These are phyloP conservation scores for Drosophila kanekoi DNA, from an alignment of 2,888 invertebrate species.

Conservation along the genomic window DNA sequence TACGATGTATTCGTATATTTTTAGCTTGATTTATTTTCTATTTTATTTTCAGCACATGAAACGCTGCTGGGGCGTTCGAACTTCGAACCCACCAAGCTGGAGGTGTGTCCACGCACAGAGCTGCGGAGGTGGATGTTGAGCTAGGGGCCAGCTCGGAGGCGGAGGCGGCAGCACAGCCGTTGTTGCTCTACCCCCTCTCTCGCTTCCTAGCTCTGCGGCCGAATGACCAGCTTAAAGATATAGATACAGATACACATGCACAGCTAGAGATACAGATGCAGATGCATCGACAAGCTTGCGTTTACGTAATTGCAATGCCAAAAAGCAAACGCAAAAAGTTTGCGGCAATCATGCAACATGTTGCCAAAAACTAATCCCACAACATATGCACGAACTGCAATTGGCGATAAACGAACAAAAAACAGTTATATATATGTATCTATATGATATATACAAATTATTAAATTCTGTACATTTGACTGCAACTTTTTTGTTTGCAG, in stretches of 20 bases:
- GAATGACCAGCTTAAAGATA: slow-evolving; percentile 15
- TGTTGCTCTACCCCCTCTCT: background rate
- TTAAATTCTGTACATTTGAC: slow-evolving; percentile 46
- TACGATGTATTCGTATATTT: slow-evolving; percentile 49
- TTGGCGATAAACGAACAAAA: slow-evolving; percentile 1
- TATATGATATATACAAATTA: slow-evolving; percentile 43
- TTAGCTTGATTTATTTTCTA: slow-evolving; percentile 69
- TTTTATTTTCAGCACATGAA: slow-evolving; percentile 40
- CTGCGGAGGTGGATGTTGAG: slow-evolving; percentile 10
- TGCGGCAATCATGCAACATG: slow-evolving; percentile 59
- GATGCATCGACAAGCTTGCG: slow-evolving; percentile 16
- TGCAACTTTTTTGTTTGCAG: slow-evolving; percentile 30
- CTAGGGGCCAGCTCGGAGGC: background rate
- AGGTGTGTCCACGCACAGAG: slow-evolving; percentile 25
- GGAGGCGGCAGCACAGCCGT: background rate
- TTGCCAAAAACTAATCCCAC: slow-evolving; percentile 43
- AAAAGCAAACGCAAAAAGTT: slow-evolving; percentile 21
- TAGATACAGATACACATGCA: slow-evolving; percentile 12
- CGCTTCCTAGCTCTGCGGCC: slow-evolving; percentile 1
- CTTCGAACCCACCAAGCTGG: slow-evolving; percentile 10
- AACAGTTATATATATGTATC: background rate
- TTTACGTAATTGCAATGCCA: slow-evolving; percentile 57
- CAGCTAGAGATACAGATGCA: slow-evolving; percentile 6
- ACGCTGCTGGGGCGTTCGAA: slow-evolving; percentile 21
- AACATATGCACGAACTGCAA: slow-evolving; percentile 47